Percentiles rank a stretch among this genome's conserved stretches.
Conservation (phyloP, 2,113 vertebrate species). For the Aythya baeri region DNA sequence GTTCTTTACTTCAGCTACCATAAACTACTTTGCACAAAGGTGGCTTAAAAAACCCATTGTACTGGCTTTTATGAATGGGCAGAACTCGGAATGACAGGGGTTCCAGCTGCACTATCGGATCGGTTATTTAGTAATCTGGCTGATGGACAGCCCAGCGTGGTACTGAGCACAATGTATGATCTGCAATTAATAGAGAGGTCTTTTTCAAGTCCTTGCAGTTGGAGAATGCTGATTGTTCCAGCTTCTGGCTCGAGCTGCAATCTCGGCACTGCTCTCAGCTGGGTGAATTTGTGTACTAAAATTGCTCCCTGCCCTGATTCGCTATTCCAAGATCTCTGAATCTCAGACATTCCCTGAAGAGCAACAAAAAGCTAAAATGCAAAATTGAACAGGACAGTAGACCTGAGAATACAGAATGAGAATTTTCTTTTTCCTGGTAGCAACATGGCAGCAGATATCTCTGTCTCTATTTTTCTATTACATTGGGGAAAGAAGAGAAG, state of each 20-base stretch:
- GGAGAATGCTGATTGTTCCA: not conserved
- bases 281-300: not conserved
- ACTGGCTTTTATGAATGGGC: not conserved
- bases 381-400: not conserved
- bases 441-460: not conserved
- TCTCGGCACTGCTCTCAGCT: rapidly evolving
- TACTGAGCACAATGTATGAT: not conserved
- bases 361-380: not conserved
- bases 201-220: not conserved
- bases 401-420: not conserved
- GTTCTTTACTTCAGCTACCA: not conserved
- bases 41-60: not conserved
- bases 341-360: not conserved
- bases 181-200: conserved; percentile 9
- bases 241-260: not conserved
- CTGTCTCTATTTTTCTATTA: not conserved
- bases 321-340: not conserved
- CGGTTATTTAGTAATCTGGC: not conserved
- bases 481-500: not conserved
- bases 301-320: not conserved
- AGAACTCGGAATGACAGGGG: not conserved
- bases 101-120: not conserved
- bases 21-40: not conserved
- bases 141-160: not conserved
- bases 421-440: not conserved